Percentiles rank a stretch among this genome's conserved stretches.
Conservation (phyloP, 2,888 invertebrate species). For the Caprella mutica region DNA sequence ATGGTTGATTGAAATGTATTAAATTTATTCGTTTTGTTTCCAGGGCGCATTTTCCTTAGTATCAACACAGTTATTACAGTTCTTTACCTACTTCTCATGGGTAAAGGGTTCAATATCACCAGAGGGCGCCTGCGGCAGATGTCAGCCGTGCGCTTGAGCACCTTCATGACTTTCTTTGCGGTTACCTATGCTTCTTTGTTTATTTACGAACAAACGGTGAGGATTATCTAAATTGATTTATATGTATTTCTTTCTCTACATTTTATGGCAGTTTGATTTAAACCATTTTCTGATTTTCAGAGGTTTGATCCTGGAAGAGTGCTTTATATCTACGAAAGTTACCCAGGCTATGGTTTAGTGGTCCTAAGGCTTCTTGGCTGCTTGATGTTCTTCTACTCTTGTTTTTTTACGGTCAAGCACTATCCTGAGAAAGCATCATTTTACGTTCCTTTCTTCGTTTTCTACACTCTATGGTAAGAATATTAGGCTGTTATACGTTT, state of each 20-base stretch:
- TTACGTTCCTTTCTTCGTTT: slow-evolving; percentile 68
- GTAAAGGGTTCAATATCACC: slow-evolving; percentile 83
- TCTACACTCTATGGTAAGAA: slow-evolving; percentile 65
- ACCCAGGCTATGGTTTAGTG: slow-evolving; percentile 73
- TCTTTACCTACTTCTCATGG: slow-evolving; percentile 64
- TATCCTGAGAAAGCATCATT: slow-evolving; percentile 72
- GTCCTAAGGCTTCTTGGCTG: slow-evolving; percentile 62
- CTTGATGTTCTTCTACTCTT: slow-evolving; percentile 61
- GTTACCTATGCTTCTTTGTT: slow-evolving; percentile 63
- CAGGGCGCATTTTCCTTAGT: slow-evolving; percentile 61
- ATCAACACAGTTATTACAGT: slow-evolving; percentile 63
- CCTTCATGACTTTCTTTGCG: slow-evolving; percentile 66
- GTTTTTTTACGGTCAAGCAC: slow-evolving; percentile 64
- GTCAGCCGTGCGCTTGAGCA: slow-evolving; percentile 61
- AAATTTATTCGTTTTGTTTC: too few relatives aligned
- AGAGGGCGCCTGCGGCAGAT: slow-evolving; percentile 61
- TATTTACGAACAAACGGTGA: slow-evolving; percentile 65
- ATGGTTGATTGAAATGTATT: too few relatives aligned
- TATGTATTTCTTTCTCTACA: background rate
- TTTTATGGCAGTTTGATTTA: background rate
- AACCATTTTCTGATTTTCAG: background rate
- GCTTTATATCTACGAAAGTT: slow-evolving; percentile 77
- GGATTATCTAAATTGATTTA: slow-evolving; percentile 7
- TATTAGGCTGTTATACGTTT: background rate
- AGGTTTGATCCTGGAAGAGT: slow-evolving; percentile 75